Conservation (phyloP, 2,888 invertebrate species). For the Sinohyriopsis cumingii region DNA sequence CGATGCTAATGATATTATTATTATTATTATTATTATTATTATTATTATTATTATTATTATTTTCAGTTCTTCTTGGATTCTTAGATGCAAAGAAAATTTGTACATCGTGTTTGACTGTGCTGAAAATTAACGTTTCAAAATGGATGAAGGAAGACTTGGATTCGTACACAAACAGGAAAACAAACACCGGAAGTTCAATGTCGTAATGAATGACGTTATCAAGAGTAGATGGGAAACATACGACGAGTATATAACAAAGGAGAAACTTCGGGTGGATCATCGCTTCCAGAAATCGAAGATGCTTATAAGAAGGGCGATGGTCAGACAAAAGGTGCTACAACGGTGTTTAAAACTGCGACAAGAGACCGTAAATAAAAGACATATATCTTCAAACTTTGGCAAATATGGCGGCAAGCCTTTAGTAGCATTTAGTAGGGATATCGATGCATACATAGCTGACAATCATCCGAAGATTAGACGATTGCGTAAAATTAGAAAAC, state of each 20-base stretch:
- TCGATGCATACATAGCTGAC: conserved; percentile 48
- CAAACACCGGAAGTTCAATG: conserved; percentile 50
- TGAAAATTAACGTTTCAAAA: conserved; percentile 6
- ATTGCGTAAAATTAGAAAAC: conserved; percentile 38
- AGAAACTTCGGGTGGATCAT: conserved; percentile 35
- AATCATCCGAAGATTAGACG: conserved; percentile 52
- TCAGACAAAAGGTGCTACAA: conserved; percentile 48
- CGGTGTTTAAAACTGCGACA: conserved; percentile 55
- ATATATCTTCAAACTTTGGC: conserved; percentile 27
- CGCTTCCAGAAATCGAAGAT: conserved; percentile 46
- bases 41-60: no score
- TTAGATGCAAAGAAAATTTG: not conserved
- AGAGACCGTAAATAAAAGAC: conserved; percentile 13
- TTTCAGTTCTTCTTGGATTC: no score
- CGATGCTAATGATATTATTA: no score
- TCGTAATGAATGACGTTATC: conserved; percentile 54
- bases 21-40: no score
- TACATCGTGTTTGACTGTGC: not conserved
- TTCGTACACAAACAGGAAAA: conserved; percentile 48
- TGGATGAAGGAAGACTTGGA: conserved; percentile 54
- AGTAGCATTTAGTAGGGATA: conserved; percentile 46
- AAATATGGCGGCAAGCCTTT: conserved; percentile 52
- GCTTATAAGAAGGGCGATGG: conserved; percentile 42
- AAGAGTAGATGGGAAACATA: conserved; percentile 39
- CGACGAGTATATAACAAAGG: conserved; percentile 42